Conservation (phyloP, 2,113 vertebrate genomes). For the Hypanus sabinus region DNA sequence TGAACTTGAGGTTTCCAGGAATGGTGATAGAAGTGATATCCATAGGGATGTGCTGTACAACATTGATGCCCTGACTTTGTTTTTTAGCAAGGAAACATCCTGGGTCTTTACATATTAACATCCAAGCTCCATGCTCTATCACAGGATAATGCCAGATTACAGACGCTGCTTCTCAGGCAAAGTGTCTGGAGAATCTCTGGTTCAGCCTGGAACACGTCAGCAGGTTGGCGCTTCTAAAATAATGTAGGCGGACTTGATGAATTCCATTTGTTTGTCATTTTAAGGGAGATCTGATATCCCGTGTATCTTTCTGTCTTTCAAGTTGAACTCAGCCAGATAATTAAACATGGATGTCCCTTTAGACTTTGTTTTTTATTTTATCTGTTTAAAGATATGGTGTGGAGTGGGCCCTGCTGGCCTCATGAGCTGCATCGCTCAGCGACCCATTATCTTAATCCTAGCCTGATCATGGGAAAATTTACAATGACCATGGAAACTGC, state of each 20-base stretch:
- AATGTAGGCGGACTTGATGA: constrained; percentile 9
- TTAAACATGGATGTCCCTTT: neutral
- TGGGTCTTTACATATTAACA: neutral
- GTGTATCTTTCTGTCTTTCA: no score
- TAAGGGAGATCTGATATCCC: no score
- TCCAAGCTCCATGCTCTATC: neutral
- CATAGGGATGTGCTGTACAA: neutral
- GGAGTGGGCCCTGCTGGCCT: no score
- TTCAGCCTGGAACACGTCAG: neutral
- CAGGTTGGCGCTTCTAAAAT: neutral
- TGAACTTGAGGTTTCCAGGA: neutral
- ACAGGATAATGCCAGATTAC: neutral
- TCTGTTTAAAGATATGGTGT: no score
- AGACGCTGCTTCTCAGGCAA: neutral
- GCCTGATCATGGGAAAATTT: no score
- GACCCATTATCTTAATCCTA: no score
- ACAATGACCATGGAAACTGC: no score
- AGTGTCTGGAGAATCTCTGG: neutral
- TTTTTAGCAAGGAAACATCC: neutral
- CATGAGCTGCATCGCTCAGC: no score
- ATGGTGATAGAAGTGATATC: neutral
- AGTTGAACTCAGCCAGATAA: neutral
- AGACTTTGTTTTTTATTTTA: neutral
- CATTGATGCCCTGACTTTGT: neutral
- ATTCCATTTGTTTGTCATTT: neutral